A percentile compares a stretch with the other conserved stretches of the same genome.
phyloP scores from a whole-genome alignment of 1,140 invertebrate genomes.

The Palaemon carinicauda region DNA sequence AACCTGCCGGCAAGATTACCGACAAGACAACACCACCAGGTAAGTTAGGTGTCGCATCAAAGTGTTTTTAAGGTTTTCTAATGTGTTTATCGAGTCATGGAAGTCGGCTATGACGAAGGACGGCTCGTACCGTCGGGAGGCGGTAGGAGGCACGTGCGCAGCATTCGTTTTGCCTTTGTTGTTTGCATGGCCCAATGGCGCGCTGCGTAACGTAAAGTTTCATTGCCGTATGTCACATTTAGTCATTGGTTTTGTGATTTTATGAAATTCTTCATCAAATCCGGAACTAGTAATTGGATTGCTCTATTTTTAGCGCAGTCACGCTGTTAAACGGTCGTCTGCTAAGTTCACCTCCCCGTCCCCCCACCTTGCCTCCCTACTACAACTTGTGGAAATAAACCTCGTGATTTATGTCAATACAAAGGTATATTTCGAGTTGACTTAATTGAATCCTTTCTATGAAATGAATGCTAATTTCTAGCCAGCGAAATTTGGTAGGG shows the following conservation, averaged over 20 bases:
- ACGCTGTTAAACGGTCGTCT: neutral
- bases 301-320: conserved; percentile 13
- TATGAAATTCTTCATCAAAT: too few species aligned
- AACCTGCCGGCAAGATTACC: conserved; percentile 28
- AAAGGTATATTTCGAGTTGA: too few species aligned
- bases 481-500: too few species aligned
- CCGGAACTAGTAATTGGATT: too few species aligned
- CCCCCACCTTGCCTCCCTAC: too few species aligned
- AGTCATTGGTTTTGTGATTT: neutral
- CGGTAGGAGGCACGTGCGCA: conserved; percentile 39
- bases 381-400: too few species aligned
- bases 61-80: neutral
- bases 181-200: neutral
- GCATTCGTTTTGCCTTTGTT: neutral
- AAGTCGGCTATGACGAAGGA: neutral
- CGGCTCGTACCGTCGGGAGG: neutral
- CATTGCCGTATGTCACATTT: too few species aligned
- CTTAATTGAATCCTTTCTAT: too few species aligned
- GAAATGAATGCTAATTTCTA: too few species aligned
- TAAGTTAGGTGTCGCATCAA: neutral
- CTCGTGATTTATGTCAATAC: too few species aligned
- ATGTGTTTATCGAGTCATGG: neutral
- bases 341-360: neutral
- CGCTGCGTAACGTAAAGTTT: neutral
- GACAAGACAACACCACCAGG: conserved; percentile 41